Evolutionary conservation across 2,113 vertebrate species (phyloP), one percentile per base, ranked within the genome.

Genomic region (Erythrocercus mccallii): DNA sequence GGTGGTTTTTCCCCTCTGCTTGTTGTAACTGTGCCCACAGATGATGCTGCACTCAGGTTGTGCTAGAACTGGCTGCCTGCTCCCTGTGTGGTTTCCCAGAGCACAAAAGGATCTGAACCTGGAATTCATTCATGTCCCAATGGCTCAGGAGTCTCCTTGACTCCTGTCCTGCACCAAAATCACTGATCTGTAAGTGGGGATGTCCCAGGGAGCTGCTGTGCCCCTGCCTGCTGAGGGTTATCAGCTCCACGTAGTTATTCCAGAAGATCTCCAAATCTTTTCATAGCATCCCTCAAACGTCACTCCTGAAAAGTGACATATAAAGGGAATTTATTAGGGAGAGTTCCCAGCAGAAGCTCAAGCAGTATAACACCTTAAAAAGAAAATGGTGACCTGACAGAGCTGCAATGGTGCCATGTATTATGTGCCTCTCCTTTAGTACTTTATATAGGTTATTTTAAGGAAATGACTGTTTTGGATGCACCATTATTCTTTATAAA

Each of bases 301-400:
- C 91, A 83, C 82, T 62, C 62, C 61, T 81, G 90, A 66, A 86
- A 79, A 90, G 56, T 50, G 81, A 58, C 47, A 66, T 65, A 76
- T 86, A 94, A 92, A 60, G 40, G 66, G 23, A 88, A 92, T 96
- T 97, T 97, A 92, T 84, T 88, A 53, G 40, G 28, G 73, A 94
- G 84, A 86, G 88, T 97, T 95, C 95, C 76, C 83, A 86, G 83
- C 57, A 88, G 86, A 86, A 86, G 45, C 86, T 94, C 80, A 72
- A 87, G 81, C 51, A 83, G 42, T 86, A 60, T 76, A 95, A 89
- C 58, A 88, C 24, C 76, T 96, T 81, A 66, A 87, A 94, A 96
- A 93, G 78, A 9, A 74, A 92, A 72, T 10, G 33, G 81, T 94
- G 86, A 96, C 90, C 90, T 88, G 92, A 86, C 73, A 93, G 30